phyloP scores from a whole-genome alignment of 2,113 vertebrate species.

The Saccopteryx leptura region DNA sequence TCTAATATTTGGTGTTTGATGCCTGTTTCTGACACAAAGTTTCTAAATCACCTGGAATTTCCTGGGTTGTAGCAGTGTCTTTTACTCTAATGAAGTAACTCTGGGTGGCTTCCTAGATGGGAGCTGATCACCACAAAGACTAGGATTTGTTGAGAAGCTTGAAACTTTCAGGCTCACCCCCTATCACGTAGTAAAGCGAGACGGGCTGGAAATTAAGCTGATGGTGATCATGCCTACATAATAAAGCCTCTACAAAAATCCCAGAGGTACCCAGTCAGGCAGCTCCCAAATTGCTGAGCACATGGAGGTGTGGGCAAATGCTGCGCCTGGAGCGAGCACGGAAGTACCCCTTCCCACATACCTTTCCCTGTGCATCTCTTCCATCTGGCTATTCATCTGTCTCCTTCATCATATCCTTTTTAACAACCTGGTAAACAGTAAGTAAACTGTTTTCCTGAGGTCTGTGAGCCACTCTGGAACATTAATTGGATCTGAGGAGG shows the following conservation, averaged over 20 bases:
- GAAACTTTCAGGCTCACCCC: neutral
- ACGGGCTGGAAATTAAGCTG: neutral
- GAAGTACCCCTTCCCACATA: neutral
- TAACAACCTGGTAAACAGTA: neutral
- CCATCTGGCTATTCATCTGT: neutral
- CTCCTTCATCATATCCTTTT: neutral
- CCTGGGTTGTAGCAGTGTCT: neutral
- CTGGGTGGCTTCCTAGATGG: neutral
- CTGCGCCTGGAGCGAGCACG: neutral
- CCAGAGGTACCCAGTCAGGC: neutral
- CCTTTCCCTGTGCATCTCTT: neutral
- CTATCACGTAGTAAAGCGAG: neutral
- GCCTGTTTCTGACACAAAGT: neutral
- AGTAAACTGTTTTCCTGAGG: neutral
- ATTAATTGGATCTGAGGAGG: neutral
- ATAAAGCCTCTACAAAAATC: neutral
- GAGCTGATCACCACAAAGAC: neutral
- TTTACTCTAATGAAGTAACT: neutral
- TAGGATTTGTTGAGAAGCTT: neutral
- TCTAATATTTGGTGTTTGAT: neutral
- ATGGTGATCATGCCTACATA: neutral
- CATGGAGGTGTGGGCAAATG: neutral
- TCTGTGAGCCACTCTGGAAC: neutral
- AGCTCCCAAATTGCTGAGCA: neutral
- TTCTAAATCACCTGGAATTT: conserved; percentile 28